Evolutionary conservation across 2,797 vertebrate genomes (phyloP).

Genomic region (Threskiornis aethiopicus): DNA sequence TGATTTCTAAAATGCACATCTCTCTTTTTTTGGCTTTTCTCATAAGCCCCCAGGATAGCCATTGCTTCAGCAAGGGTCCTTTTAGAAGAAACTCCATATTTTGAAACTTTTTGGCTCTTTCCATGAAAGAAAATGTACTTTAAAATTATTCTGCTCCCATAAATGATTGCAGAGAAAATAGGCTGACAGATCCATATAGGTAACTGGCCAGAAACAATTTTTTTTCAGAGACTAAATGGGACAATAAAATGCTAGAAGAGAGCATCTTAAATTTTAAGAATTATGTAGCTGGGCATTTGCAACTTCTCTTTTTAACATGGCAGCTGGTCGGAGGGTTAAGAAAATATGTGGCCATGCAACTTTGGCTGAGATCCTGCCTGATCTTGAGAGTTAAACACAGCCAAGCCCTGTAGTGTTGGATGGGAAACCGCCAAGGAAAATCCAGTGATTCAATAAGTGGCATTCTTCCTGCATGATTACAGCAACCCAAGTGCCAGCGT

Average conservation of each 20-base stretch:
- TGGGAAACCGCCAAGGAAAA: conserved; percentile 56
- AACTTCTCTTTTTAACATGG: conserved; percentile 36
- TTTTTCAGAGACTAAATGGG: not conserved
- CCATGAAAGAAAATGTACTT: not conserved
- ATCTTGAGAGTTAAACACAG: conserved; percentile 32
- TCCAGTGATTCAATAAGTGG: conserved; percentile 48
- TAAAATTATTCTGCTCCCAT: not conserved
- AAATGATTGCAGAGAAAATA: not conserved
- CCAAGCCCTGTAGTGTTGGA: conserved; percentile 59
- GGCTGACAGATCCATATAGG: not conserved
- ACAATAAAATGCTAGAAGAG: not conserved
- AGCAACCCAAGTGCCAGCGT: conserved; percentile 22
- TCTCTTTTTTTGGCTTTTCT: not conserved
- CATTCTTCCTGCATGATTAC: conserved; percentile 30
- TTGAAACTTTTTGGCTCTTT: not conserved
- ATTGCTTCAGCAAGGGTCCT: not conserved
- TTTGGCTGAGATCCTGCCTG: conserved; percentile 58
- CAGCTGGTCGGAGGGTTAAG: conserved; percentile 39
- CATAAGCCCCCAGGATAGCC: not conserved
- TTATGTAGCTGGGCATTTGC: not conserved
- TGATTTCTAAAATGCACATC: conserved; percentile 2
- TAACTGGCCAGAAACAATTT: not conserved
- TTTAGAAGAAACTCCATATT: not conserved
- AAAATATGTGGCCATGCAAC: conserved; percentile 53
- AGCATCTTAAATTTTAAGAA: not conserved